A percentile compares a stretch with the other conserved stretches of the same genome.
These are phyloP conservation scores for Rhinolophus ferrumequinum DNA, from an alignment of 2,113 vertebrate species.

Conservation along the genomic window DNA sequence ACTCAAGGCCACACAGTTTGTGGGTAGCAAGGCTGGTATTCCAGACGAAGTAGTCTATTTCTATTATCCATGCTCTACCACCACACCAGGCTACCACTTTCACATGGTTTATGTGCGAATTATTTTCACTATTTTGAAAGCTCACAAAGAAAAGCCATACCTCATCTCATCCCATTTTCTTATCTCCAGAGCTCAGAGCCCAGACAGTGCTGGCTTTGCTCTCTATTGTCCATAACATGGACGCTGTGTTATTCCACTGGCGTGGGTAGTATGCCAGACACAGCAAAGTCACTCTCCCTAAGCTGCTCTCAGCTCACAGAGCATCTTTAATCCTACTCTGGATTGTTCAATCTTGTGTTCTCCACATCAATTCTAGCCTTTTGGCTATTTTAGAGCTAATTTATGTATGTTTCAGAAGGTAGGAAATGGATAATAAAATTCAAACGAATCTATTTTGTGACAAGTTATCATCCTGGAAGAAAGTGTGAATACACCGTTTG, in stretches of 20 bases:
- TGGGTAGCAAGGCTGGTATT: background rate
- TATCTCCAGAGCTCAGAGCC: background rate
- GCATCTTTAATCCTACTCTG: background rate
- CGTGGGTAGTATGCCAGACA: no score
- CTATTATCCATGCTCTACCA: background rate
- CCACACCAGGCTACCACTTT: background rate
- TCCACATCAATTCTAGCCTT: background rate
- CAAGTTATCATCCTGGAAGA: background rate
- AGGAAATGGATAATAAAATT: conserved; percentile 29
- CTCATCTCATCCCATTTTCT: background rate
- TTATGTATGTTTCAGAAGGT: background rate
- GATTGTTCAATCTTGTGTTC: background rate
- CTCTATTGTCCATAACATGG: no score
- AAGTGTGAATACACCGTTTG: background rate
- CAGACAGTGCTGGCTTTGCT: background rate
- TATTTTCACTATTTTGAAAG: background rate
- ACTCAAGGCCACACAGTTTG: background rate
- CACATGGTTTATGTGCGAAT: background rate
- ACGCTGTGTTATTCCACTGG: background rate
- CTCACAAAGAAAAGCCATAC: background rate
- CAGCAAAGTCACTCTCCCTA: background rate
- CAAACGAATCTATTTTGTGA: conserved; percentile 44
- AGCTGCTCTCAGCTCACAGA: background rate
- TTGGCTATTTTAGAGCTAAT: conserved; percentile 11
- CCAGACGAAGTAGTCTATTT: background rate